Percentiles rank a stretch among this genome's conserved stretches.
Evolutionary conservation across 2,797 vertebrate species (phyloP).

Genomic region (Leptodactylus fallax): DNA sequence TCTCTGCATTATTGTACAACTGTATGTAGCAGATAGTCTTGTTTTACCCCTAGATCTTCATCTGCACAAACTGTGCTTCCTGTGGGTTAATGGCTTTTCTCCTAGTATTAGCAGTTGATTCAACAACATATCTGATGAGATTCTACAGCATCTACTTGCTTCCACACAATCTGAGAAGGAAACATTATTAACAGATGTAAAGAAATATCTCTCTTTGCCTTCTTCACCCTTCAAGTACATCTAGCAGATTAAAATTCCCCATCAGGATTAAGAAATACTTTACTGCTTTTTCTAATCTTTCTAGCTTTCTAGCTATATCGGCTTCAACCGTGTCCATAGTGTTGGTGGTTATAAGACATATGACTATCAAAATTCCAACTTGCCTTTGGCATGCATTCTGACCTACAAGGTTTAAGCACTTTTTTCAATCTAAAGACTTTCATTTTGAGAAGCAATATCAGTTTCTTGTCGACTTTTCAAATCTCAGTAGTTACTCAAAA

Average conservation of each 20-base stretch:
- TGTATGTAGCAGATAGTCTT: neutral
- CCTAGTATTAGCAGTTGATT: conserved; percentile 26
- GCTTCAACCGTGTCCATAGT: conserved; percentile 41
- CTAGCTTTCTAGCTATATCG: conserved; percentile 14
- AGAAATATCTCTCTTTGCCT: conserved; percentile 52
- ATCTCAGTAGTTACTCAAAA: conserved; percentile 16
- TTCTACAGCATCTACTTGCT: conserved; percentile 8
- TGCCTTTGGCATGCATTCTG: conserved; percentile 52
- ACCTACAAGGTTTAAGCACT: conserved; percentile 25
- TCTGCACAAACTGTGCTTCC: conserved; percentile 14
- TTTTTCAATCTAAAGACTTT: conserved; percentile 30
- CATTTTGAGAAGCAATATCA: conserved; percentile 35
- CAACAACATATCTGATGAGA: conserved; percentile 31
- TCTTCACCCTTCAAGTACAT: conserved; percentile 47
- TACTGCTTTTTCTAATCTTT: conserved; percentile 51
- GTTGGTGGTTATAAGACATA: conserved; percentile 38
- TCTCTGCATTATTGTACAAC: neutral
- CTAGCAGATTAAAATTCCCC: conserved; percentile 58
- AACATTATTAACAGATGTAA: conserved; percentile 48
- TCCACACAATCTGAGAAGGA: conserved; percentile 33
- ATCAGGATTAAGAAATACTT: conserved; percentile 59
- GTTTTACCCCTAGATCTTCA: neutral
- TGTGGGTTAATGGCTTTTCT: conserved; percentile 25
- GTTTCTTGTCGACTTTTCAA: neutral
- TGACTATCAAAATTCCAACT: conserved; percentile 34